These are phyloP conservation scores for Morpho achilles DNA, from an alignment of 2,888 invertebrate genomes.

Conservation along the genomic window DNA sequence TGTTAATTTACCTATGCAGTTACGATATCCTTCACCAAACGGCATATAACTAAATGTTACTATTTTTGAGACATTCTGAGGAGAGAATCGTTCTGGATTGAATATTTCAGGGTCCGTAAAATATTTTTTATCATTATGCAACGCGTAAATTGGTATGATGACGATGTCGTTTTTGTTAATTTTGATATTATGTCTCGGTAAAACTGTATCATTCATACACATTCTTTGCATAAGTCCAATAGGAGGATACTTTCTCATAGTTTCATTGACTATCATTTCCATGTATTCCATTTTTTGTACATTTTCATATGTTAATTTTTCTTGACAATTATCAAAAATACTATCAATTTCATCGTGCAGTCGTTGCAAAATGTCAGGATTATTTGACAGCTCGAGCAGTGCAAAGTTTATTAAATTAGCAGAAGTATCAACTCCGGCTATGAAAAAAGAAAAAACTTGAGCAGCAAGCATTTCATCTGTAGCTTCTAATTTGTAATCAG, in stretches of 20 bases:
- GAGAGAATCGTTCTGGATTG: constrained; percentile 38
- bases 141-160: constrained; percentile 30
- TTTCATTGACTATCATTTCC: constrained; percentile 55
- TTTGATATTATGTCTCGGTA: constrained; percentile 41
- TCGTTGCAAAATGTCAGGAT: constrained; percentile 46
- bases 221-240: constrained; percentile 47
- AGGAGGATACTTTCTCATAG: constrained; percentile 62
- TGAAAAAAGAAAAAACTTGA: constrained; percentile 66
- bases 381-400: constrained; percentile 47
- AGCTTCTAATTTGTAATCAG: constrained; percentile 32
- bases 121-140: constrained; percentile 50
- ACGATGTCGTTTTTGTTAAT: constrained; percentile 36
- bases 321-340: constrained; percentile 38
- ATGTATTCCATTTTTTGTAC: constrained; percentile 50
- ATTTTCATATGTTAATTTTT: constrained; percentile 44
- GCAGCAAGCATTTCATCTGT: constrained; percentile 50
- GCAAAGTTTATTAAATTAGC: constrained; percentile 48
- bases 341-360: constrained; percentile 45
- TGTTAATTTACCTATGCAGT: constrained; percentile 62
- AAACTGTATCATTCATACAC: constrained; percentile 42
- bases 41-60: constrained; percentile 59
- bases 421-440: constrained; percentile 60
- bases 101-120: constrained; percentile 39
- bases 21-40: constrained; percentile 72
- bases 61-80: constrained; percentile 33